phyloP scores from a whole-genome alignment of 2,113 vertebrate genomes.

The Gnathonemus longibarbis region DNA sequence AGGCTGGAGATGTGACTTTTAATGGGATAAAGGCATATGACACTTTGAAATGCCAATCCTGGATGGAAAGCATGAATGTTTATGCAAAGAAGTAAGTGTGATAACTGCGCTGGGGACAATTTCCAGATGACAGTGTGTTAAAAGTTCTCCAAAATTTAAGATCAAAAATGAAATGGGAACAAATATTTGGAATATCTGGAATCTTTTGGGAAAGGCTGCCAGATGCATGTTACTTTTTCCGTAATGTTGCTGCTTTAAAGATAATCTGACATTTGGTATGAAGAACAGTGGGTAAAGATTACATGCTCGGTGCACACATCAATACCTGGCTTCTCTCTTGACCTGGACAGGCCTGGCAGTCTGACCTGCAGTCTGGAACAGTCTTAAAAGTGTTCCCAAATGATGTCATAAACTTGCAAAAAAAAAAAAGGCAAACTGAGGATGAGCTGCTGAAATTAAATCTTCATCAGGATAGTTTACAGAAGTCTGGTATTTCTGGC shows the following conservation, averaged over 20 bases:
- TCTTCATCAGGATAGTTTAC: neutral
- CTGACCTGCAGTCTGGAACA: neutral
- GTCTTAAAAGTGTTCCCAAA: neutral
- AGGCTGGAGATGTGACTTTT: neutral
- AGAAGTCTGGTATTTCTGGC: neutral
- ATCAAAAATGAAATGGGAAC: neutral
- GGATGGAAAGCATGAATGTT: neutral
- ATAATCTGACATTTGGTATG: neutral
- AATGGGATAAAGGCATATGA: neutral
- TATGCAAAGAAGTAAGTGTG: neutral
- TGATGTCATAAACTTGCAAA: neutral
- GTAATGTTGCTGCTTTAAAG: neutral
- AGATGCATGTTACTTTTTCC: neutral
- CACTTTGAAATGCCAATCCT: neutral
- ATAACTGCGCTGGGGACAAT: neutral
- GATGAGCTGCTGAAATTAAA: neutral
- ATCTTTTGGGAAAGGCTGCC: neutral
- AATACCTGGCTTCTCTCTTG: neutral
- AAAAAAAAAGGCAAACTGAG: neutral
- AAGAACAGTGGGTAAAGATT: neutral
- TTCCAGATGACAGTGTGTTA: neutral
- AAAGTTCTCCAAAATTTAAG: neutral
- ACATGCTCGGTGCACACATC: neutral
- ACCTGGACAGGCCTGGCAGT: neutral
- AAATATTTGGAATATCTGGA: neutral